phyloP scores from a whole-genome alignment of 2,888 invertebrate species.

The Nemurella pictetii region DNA sequence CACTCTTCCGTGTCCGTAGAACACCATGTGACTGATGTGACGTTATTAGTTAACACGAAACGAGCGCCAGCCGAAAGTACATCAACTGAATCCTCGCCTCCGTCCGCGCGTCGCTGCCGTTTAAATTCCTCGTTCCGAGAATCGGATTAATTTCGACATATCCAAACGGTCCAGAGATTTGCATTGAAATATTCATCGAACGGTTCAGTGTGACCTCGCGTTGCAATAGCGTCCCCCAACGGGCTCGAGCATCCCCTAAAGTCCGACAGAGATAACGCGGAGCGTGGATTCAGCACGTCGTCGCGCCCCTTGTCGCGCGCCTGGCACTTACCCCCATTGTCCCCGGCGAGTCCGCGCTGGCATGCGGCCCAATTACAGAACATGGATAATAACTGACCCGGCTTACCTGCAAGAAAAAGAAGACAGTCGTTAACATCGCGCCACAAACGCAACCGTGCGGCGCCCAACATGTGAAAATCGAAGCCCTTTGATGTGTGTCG shows the following conservation, averaged over 20 bases:
- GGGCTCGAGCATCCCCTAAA: background rate
- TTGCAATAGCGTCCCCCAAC: background rate
- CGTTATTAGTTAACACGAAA: no score
- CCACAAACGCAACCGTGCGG: no score
- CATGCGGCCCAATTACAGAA: background rate
- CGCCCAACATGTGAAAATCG: no score
- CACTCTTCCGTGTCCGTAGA: no score
- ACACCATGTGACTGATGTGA: no score
- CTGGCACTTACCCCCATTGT: conserved; percentile 4
- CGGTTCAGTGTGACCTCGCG: background rate
- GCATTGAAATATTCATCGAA: background rate
- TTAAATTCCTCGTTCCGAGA: background rate
- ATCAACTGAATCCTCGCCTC: no score
- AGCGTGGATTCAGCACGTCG: no score
- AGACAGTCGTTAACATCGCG: background rate
- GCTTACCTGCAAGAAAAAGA: conserved; percentile 12
- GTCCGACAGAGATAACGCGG: background rate
- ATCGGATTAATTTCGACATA: background rate
- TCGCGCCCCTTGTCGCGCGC: no score
- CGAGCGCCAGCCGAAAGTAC: no score
- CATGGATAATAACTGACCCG: conserved; percentile 15
- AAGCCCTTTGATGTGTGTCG: no score
- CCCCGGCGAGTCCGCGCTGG: background rate
- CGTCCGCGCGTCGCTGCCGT: no score
- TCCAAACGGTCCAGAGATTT: background rate